A percentile compares a stretch with the other conserved stretches of the same genome.
Evolutionary conservation across 2,888 invertebrate species (phyloP).

Genomic region (Ptilodon capucinus): DNA sequence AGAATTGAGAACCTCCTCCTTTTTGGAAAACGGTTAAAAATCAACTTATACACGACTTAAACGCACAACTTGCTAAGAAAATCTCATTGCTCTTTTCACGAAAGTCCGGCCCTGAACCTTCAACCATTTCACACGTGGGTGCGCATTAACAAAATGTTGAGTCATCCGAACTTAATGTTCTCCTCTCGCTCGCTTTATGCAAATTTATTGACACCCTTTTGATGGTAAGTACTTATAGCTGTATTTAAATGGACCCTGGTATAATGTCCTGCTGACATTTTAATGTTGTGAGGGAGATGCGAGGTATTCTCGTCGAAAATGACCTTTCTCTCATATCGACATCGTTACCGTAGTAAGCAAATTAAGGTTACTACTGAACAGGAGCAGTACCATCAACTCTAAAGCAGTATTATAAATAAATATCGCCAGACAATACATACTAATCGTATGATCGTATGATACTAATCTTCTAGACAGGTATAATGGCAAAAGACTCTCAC

Average conservation of each 20-base stretch:
- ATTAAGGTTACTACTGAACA: too few relatives aligned
- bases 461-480: too few relatives aligned
- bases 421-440: too few relatives aligned
- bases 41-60: too few relatives aligned
- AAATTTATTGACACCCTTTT: slow-evolving; percentile 19
- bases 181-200: slow-evolving; percentile 15
- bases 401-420: too few relatives aligned
- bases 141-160: slow-evolving; percentile 24
- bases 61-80: background rate
- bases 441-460: too few relatives aligned
- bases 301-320: slow-evolving; percentile 10
- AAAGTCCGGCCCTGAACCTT: slow-evolving; percentile 11
- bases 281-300: slow-evolving; percentile 15
- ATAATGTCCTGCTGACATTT: slow-evolving; percentile 16
- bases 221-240: slow-evolving; percentile 12
- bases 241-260: slow-evolving; percentile 3
- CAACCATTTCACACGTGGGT: slow-evolving; percentile 4
- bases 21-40: too few relatives aligned
- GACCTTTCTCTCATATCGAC: too few relatives aligned
- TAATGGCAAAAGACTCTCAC: too few relatives aligned
- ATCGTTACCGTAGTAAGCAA: too few relatives aligned
- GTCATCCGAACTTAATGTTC: slow-evolving; percentile 16
- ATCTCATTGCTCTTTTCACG: background rate
- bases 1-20: too few relatives aligned
- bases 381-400: too few relatives aligned